Conservation (phyloP, 2,113 vertebrate species). For the Abramis brama region DNA sequence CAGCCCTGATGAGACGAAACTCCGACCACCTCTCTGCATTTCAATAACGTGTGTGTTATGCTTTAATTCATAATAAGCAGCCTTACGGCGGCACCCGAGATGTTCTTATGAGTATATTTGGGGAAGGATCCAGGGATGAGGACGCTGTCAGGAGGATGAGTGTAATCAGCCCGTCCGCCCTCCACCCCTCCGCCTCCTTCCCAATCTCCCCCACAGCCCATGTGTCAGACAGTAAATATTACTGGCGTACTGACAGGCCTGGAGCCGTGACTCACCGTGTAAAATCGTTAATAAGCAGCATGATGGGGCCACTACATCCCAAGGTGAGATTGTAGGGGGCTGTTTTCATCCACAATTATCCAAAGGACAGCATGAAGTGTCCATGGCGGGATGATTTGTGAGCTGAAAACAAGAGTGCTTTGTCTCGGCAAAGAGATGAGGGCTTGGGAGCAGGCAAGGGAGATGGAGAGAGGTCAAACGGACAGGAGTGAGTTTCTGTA, state of each 20-base stretch:
- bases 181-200: slow-evolving; percentile 19
- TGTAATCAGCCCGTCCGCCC: slow-evolving; percentile 69
- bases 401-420: slow-evolving; percentile 67
- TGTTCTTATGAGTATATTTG: slow-evolving; percentile 54
- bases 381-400: slow-evolving; percentile 70
- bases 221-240: slow-evolving; percentile 78
- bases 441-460: slow-evolving; percentile 12
- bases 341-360: slow-evolving; percentile 76
- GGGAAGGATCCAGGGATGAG: slow-evolving; percentile 65
- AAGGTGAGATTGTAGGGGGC: slow-evolving; percentile 69
- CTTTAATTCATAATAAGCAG: slow-evolving; percentile 47
- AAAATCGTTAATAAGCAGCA: slow-evolving; percentile 81
- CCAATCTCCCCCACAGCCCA: slow-evolving; percentile 64
- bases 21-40: slow-evolving; percentile 19
- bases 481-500: not conserved
- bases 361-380: slow-evolving; percentile 72
- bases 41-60: slow-evolving; percentile 9
- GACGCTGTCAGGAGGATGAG: slow-evolving; percentile 74
- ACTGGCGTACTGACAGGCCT: slow-evolving; percentile 77
- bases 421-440: slow-evolving; percentile 61
- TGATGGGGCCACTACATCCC: slow-evolving; percentile 72
- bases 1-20: slow-evolving; percentile 26
- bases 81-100: not conserved
- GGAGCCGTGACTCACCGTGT: slow-evolving; percentile 72
- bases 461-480: slow-evolving; percentile 29